Percentiles rank a stretch among this genome's conserved stretches.
These are phyloP conservation scores for Lasioglossum vierecki DNA, from an alignment of 2,888 invertebrate genomes.

Conservation along the genomic window DNA sequence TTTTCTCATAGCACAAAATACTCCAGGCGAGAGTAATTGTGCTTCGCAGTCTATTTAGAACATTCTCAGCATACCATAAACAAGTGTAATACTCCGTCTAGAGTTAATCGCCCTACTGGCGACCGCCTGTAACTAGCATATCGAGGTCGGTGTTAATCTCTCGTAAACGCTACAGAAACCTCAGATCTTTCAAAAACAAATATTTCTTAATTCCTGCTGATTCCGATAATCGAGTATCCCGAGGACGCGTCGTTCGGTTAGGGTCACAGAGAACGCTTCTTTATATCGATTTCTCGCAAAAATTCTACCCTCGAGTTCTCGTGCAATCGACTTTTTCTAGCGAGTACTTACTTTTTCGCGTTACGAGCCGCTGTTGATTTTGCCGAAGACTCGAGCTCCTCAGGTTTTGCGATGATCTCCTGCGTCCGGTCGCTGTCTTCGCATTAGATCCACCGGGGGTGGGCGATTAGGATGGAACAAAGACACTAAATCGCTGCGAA, in stretches of 20 bases:
- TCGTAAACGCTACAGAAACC: not conserved
- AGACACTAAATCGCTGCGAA: not conserved
- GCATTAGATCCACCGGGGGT: constrained; percentile 42
- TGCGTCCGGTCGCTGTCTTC: constrained; percentile 32
- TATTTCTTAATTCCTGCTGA: not conserved
- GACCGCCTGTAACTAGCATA: not conserved
- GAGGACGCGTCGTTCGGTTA: constrained; percentile 33
- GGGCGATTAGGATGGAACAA: not conserved
- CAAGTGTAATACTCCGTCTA: not conserved
- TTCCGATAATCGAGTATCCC: not conserved
- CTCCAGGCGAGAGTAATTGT: not conserved
- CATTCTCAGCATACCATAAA: not conserved
- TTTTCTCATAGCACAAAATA: not conserved
- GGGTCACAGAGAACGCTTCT: constrained; percentile 18
- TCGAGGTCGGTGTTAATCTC: constrained; percentile 8
- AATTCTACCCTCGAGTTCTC: not conserved
- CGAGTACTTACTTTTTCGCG: constrained; percentile 29
- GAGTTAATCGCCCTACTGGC: not conserved
- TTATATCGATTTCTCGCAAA: no score
- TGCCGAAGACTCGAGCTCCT: constrained; percentile 14
- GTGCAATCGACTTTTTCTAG: not conserved
- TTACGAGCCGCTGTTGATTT: not conserved
- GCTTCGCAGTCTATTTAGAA: not conserved
- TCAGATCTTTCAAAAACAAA: not conserved
- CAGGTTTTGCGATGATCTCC: constrained; percentile 26